These are phyloP conservation scores for Cyclopterus lumpus DNA, from an alignment of 2,797 vertebrate genomes.

Conservation along the genomic window DNA sequence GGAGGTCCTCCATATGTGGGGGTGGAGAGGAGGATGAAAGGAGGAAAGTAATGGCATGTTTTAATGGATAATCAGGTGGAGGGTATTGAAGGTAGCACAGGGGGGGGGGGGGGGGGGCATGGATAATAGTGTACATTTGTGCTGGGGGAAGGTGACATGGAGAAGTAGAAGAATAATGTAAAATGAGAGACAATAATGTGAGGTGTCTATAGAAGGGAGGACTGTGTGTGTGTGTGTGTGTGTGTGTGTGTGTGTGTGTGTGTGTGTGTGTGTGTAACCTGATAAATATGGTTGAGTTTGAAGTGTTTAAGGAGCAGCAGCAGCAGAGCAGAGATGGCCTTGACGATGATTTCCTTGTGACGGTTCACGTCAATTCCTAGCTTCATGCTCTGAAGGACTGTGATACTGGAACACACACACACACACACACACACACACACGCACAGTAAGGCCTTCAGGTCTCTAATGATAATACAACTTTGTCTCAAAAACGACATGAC, in stretches of 20 bases:
- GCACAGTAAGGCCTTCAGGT: conserved; percentile 23
- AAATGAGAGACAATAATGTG: neutral
- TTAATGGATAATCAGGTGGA: conserved; percentile 79
- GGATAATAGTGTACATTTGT: neutral
- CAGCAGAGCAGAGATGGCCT: conserved; percentile 93
- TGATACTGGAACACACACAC: conserved; percentile 84
- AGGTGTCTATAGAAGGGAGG: neutral
- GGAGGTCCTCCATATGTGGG: conserved; percentile 18
- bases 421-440: conserved; percentile 29
- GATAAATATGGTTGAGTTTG: conserved; percentile 96
- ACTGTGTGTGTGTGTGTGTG: conserved; percentile 20
- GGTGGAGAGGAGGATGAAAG: neutral
- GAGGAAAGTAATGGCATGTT: conserved; percentile 13
- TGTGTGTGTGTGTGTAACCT: conserved; percentile 78
- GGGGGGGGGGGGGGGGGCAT: conserved; percentile 42
- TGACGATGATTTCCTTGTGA: conserved; percentile 98
- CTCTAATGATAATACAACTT: conserved; percentile 9
- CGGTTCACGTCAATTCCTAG: conserved; percentile 97
- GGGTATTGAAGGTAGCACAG: conserved; percentile 7
- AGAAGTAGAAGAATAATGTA: conserved; percentile 8
- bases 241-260: conserved; percentile 16
- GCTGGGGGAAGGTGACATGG: neutral
- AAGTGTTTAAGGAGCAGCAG: conserved; percentile 97
- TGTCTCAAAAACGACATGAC: neutral
- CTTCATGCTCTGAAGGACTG: conserved; percentile 98